Evolutionary conservation across 1,140 invertebrate genomes (phyloP).

Genomic region (Halesus radiatus): DNA sequence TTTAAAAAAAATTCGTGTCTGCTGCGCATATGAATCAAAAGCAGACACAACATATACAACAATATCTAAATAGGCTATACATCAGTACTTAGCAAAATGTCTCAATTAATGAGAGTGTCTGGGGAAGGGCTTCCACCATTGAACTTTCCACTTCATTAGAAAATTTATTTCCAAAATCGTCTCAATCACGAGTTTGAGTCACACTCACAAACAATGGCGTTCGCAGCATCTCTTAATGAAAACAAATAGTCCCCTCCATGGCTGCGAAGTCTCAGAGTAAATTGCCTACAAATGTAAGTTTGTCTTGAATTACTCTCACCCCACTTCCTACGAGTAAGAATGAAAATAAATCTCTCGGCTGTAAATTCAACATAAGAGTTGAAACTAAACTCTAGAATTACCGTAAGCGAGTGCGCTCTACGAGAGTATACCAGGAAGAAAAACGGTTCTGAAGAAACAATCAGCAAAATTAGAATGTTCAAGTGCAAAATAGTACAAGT

Average conservation of each 20-base stretch:
- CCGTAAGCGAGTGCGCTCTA: slow-evolving; percentile 40
- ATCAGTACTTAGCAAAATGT: background rate
- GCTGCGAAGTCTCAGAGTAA: slow-evolving; percentile 56
- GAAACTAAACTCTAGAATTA: slow-evolving; percentile 57
- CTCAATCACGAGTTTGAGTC: slow-evolving; percentile 38
- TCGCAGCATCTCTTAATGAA: slow-evolving; percentile 53
- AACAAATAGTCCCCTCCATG: slow-evolving; percentile 54
- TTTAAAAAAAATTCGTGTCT: too few relatives aligned
- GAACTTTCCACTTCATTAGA: slow-evolving; percentile 18
- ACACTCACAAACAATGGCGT: slow-evolving; percentile 40
- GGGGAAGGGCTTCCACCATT: background rate
- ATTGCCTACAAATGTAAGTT: slow-evolving; percentile 59
- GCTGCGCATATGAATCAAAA: too few relatives aligned
- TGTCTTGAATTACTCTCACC: slow-evolving; percentile 55
- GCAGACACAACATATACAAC: too few relatives aligned
- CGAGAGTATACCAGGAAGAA: slow-evolving; percentile 23
- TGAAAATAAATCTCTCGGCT: slow-evolving; percentile 57
- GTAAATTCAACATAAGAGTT: slow-evolving; percentile 57
- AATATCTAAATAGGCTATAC: too few relatives aligned
- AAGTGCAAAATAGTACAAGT: background rate
- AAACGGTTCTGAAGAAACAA: slow-evolving; percentile 48
- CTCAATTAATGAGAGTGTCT: background rate
- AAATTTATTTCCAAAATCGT: slow-evolving; percentile 31
- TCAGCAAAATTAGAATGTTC: slow-evolving; percentile 53
- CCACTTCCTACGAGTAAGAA: slow-evolving; percentile 48